Percentiles rank a stretch among this genome's conserved stretches.
These are phyloP conservation scores for Morpho deidamia DNA, from an alignment of 2,888 invertebrate genomes.

Conservation along the genomic window DNA sequence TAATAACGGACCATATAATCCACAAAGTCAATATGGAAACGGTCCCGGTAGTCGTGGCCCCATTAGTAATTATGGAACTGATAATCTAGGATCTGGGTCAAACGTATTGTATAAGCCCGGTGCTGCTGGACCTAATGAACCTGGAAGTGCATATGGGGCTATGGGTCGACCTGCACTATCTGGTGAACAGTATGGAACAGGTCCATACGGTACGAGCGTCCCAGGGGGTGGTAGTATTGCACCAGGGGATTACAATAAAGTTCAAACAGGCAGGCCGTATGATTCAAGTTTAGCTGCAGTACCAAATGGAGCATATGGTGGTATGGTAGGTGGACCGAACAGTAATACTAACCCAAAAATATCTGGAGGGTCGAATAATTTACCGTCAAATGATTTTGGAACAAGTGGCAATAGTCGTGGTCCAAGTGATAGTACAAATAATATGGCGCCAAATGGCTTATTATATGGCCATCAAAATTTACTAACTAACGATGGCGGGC, in stretches of 20 bases:
- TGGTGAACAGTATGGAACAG: conserved; percentile 10
- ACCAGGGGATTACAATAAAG: conserved; percentile 13
- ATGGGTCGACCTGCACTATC: conserved; percentile 4
- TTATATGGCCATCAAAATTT: conserved; percentile 7
- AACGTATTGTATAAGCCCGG: conserved; percentile 1
- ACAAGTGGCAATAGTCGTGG: background rate
- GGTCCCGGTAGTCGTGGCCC: conserved; percentile 7
- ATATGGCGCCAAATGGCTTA: background rate
- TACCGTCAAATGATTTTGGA: conserved; percentile 2
- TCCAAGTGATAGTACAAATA: background rate
- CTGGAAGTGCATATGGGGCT: conserved; percentile 6
- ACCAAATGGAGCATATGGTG: conserved; percentile 5
- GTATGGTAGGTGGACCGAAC: background rate
- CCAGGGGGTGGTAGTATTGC: conserved; percentile 3
- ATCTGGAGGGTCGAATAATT: background rate
- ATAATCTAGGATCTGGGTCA: conserved; percentile 2
- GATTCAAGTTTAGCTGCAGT: background rate
- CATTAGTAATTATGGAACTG: conserved; percentile 13
- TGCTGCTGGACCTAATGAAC: too few relatives aligned
- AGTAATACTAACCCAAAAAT: background rate
- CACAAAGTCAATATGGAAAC: conserved; percentile 12
- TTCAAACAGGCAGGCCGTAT: background rate
- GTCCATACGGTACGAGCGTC: background rate
- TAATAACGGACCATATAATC: conserved; percentile 7
- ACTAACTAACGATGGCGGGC: conserved; percentile 16